phyloP scores from a whole-genome alignment of 2,888 invertebrate genomes.

The Beris morrisii region DNA sequence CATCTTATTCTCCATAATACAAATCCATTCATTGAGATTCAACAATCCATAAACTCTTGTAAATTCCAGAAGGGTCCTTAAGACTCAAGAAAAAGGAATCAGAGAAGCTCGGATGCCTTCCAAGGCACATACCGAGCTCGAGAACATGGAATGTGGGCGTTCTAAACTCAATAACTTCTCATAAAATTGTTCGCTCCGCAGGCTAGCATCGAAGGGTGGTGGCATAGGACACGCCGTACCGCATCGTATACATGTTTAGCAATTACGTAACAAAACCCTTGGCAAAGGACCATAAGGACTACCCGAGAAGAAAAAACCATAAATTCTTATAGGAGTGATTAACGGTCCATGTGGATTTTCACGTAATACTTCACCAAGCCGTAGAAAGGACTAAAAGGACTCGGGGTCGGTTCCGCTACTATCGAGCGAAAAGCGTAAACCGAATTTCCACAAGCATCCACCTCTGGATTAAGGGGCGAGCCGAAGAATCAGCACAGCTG shows the following conservation, averaged over 20 bases:
- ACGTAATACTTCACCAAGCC: slow-evolving; percentile 26
- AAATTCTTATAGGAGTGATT: slow-evolving; percentile 37
- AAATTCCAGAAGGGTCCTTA: slow-evolving; percentile 30
- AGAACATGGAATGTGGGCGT: slow-evolving; percentile 7
- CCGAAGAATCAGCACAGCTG: slow-evolving; percentile 36
- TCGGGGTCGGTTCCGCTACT: neutral
- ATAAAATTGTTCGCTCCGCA: slow-evolving; percentile 19
- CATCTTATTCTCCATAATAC: neutral
- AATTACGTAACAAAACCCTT: slow-evolving; percentile 24
- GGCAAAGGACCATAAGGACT: slow-evolving; percentile 1
- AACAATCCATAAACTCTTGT: slow-evolving; percentile 31
- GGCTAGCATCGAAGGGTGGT: neutral
- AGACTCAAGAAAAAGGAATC: slow-evolving; percentile 21
- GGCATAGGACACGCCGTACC: slow-evolving; percentile 3
- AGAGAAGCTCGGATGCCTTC: slow-evolving; percentile 18
- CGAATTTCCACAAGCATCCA: slow-evolving; percentile 8
- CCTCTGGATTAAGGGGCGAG: slow-evolving; percentile 33
- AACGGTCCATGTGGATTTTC: slow-evolving; percentile 36
- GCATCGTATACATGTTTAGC: slow-evolving; percentile 23
- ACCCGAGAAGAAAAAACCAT: slow-evolving; percentile 27
- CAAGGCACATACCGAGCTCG: slow-evolving; percentile 3
- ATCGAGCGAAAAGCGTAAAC: slow-evolving; percentile 1
- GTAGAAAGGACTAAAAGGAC: neutral
- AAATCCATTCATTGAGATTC: slow-evolving; percentile 28
- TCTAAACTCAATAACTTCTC: slow-evolving; percentile 27